Conservation (phyloP, 2,113 vertebrate species). For the Strix uralensis region DNA sequence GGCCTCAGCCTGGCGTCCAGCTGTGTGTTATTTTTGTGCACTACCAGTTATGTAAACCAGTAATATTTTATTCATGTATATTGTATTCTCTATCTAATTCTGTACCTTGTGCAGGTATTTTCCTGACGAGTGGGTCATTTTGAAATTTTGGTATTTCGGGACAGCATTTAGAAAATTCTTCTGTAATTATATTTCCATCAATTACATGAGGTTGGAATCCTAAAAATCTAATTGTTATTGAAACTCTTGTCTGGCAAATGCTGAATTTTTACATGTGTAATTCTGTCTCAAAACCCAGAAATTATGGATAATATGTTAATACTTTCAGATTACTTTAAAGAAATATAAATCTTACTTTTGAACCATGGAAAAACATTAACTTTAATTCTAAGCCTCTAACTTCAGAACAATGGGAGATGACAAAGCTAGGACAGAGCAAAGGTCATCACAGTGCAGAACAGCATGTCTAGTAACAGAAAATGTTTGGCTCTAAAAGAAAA, state of each 20-base stretch:
- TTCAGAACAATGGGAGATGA: background rate
- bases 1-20: background rate
- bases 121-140: background rate
- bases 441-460: background rate
- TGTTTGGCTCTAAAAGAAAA: background rate
- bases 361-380: background rate
- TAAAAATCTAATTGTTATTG: background rate
- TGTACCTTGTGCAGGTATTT: background rate
- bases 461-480: background rate
- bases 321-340: background rate
- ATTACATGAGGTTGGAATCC: background rate
- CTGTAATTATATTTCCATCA: background rate
- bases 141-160: background rate
- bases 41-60: background rate
- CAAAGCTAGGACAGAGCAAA: background rate
- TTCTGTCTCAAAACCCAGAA: background rate
- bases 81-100: background rate
- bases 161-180: background rate
- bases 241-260: background rate
- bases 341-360: background rate
- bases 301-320: background rate
- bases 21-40: background rate
- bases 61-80: background rate
- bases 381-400: background rate
- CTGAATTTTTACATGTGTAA: background rate